Percentiles rank a stretch among this genome's conserved stretches.
phyloP scores from a whole-genome alignment of 2,113 vertebrate genomes.

The Rhynchopsitta pachyrhyncha region DNA sequence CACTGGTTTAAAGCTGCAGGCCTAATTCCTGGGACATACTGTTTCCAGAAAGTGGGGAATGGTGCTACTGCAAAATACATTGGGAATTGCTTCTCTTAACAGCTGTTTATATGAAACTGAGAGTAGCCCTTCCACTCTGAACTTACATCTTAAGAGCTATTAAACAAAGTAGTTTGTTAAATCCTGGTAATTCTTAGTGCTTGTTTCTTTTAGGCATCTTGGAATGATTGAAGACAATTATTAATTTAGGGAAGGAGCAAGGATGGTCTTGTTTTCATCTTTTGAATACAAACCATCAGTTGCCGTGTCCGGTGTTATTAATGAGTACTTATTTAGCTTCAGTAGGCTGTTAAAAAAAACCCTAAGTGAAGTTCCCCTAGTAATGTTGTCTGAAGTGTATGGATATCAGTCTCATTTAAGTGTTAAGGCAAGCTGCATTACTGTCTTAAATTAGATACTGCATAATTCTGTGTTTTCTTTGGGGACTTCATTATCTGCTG shows the following conservation, averaged over 20 bases:
- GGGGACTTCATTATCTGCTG: not conserved
- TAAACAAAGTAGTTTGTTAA: not conserved
- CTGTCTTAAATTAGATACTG: not conserved
- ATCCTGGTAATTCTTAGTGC: not conserved
- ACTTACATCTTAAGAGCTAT: not conserved
- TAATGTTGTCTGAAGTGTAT: not conserved
- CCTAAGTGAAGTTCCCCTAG: not conserved
- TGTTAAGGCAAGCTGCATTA: not conserved
- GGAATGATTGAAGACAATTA: not conserved
- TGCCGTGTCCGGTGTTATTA: not conserved
- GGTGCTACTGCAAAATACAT: accelerated
- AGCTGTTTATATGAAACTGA: not conserved
- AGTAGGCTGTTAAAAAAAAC: not conserved
- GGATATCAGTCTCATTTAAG: not conserved
- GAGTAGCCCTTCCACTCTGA: not conserved
- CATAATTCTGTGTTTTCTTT: not conserved
- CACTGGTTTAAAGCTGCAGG: not conserved
- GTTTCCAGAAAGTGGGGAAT: not conserved
- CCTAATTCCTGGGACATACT: not conserved
- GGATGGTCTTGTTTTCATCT: not conserved
- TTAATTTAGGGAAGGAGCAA: not conserved
- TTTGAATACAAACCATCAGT: not conserved
- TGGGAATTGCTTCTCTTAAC: not conserved
- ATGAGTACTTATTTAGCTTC: not conserved
- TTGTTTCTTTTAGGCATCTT: not conserved